phyloP scores from a whole-genome alignment of 53 echinoderm and acorn worm species.

The Temnopleurus reevesii region DNA sequence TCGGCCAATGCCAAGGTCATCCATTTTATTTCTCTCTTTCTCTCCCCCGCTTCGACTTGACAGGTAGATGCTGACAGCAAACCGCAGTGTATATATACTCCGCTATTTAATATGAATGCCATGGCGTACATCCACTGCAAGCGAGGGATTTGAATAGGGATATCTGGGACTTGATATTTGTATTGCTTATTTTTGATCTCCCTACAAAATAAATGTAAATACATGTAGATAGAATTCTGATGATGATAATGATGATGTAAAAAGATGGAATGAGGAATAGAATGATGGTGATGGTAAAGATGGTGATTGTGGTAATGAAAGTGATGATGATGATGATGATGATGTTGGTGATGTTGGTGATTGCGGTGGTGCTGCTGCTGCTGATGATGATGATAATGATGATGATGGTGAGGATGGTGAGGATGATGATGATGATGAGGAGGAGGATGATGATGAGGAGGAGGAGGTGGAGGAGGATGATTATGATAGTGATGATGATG shows the following conservation, averaged over 20 bases:
- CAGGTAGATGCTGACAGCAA: constrained; percentile 9
- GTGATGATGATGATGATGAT: neutral
- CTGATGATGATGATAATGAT: neutral
- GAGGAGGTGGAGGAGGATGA: too few species aligned
- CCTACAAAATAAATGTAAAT: too few species aligned
- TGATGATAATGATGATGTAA: too few species aligned
- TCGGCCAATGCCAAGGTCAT: constrained; percentile 41
- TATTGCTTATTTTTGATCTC: too few species aligned
- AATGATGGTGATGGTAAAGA: neutral
- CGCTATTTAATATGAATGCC: too few species aligned
- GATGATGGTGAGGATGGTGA: neutral
- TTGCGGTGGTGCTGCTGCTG: neutral
- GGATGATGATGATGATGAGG: neutral
- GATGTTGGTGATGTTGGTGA: neutral
- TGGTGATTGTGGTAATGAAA: neutral
- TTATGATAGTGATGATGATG: too few species aligned
- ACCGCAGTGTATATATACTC: neutral
- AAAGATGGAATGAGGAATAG: too few species aligned
- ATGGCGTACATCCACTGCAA: too few species aligned
- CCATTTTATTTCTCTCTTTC: neutral
- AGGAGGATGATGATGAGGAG: too few species aligned
- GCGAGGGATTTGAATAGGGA: too few species aligned
- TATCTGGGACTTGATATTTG: too few species aligned
- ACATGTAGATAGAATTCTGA: too few species aligned
- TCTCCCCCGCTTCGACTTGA: neutral